Evolutionary conservation across 23 tunicate species (phyloP).

Genomic region (Ciona savignyi): DNA sequence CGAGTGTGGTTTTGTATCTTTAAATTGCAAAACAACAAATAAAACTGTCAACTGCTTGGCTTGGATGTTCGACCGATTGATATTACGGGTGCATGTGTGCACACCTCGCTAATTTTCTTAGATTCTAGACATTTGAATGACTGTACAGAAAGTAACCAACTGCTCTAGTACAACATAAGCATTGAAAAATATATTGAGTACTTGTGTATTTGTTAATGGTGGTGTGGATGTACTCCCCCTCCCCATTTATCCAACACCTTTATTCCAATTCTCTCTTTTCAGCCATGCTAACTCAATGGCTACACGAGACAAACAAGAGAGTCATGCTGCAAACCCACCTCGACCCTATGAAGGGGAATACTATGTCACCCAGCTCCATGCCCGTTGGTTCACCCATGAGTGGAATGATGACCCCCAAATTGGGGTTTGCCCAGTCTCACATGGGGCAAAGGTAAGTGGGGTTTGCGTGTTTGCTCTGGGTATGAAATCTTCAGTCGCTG

Average conservation of each 20-base stretch:
- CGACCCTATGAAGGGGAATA: slow-evolving; percentile 12
- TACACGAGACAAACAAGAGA: slow-evolving; percentile 10
- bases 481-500: neutral
- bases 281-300: slow-evolving; percentile 21
- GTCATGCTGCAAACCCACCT: slow-evolving; percentile 6
- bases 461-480: neutral
- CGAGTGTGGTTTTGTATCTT: no score
- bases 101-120: neutral
- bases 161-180: no score
- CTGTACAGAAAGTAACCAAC: no score
- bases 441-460: slow-evolving; percentile 19
- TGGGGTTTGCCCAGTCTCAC: slow-evolving; percentile 18
- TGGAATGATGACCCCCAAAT: slow-evolving; percentile 14
- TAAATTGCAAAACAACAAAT: no score
- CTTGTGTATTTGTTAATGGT: no score
- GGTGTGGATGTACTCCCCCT: neutral
- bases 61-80: no score
- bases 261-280: neutral
- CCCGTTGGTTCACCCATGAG: slow-evolving; percentile 6
- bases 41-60: no score
- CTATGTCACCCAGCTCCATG: neutral
- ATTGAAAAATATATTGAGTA: no score
- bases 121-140: no score
- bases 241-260: no score
- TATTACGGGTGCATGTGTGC: no score